Percentiles rank a stretch among this genome's conserved stretches.
Evolutionary conservation across 2,797 vertebrate genomes (phyloP).

Genomic region (Sebastes nivosus): DNA sequence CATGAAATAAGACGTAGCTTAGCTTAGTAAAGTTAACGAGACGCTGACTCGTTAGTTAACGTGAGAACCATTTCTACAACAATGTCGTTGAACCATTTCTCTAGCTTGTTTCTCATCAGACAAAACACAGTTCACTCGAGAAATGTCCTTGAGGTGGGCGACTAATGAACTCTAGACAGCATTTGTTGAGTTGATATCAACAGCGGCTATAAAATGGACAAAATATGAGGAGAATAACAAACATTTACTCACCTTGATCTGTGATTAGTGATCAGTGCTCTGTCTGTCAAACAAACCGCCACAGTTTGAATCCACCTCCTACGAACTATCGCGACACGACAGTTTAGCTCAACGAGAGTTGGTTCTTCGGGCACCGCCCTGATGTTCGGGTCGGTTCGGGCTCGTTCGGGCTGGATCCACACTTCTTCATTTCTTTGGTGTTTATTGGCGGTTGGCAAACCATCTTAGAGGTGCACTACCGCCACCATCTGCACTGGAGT

Average conservation of each 20-base stretch:
- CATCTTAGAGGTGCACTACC: too few species aligned
- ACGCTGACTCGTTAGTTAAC: not conserved
- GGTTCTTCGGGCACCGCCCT: not conserved
- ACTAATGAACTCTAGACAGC: not conserved
- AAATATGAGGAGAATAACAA: fast-evolving
- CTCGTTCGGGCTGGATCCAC: too few species aligned
- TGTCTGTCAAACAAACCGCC: slow-evolving; percentile 14
- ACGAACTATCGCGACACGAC: slow-evolving; percentile 26
- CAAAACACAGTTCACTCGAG: not conserved
- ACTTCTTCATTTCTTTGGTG: too few species aligned
- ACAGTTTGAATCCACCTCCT: slow-evolving; percentile 22
- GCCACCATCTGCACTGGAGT: too few species aligned
- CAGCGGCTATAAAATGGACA: too few species aligned
- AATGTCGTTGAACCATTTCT: not conserved
- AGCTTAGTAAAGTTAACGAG: not conserved
- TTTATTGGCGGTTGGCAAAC: too few species aligned
- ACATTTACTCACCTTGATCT: not conserved
- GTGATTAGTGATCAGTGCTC: fast-evolving
- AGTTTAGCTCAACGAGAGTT: not conserved
- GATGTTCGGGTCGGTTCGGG: not conserved
- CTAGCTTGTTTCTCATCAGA: too few species aligned
- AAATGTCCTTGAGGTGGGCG: not conserved
- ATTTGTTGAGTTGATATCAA: fast-evolving
- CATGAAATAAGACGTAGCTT: too few species aligned
- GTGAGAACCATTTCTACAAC: not conserved